These are phyloP conservation scores for Crotalus helleri DNA, from an alignment of 2,113 vertebrate species.

Conservation along the genomic window DNA sequence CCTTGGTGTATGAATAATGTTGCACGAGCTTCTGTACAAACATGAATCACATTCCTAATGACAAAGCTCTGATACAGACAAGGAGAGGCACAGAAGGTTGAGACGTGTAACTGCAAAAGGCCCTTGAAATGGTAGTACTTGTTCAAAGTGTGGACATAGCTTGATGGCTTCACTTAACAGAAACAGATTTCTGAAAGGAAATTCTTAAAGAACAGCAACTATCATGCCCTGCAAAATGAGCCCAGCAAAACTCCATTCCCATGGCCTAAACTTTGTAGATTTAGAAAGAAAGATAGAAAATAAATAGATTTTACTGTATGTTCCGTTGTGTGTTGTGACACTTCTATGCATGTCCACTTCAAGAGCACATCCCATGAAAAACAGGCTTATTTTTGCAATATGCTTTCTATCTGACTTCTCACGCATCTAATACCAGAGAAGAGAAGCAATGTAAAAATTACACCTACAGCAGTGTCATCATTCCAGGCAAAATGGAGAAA, in stretches of 20 bases:
- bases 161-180: not conserved
- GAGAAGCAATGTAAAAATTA: not conserved
- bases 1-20: slow-evolving; percentile 60
- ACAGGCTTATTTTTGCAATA: not conserved
- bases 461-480: not conserved
- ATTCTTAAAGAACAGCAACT: not conserved
- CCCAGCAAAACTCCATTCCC: rapidly evolving
- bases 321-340: rapidly evolving
- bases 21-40: slow-evolving; percentile 54
- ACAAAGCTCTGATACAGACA: slow-evolving; percentile 44
- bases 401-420: not conserved
- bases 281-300: not conserved
- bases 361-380: not conserved
- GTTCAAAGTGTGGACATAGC: not conserved
- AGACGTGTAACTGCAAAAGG: slow-evolving; percentile 41
- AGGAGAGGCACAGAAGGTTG: slow-evolving; percentile 37
- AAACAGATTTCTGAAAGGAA: not conserved
- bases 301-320: not conserved
- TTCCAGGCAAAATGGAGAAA: not conserved
- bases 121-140: slow-evolving; percentile 32
- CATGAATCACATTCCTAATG: slow-evolving; percentile 50
- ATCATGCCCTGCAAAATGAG: not conserved
- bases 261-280: not conserved
- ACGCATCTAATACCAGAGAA: not conserved
- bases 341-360: rapidly evolving